phyloP scores from a whole-genome alignment of 1,140 invertebrate genomes.

The Vanessa tameamea region DNA sequence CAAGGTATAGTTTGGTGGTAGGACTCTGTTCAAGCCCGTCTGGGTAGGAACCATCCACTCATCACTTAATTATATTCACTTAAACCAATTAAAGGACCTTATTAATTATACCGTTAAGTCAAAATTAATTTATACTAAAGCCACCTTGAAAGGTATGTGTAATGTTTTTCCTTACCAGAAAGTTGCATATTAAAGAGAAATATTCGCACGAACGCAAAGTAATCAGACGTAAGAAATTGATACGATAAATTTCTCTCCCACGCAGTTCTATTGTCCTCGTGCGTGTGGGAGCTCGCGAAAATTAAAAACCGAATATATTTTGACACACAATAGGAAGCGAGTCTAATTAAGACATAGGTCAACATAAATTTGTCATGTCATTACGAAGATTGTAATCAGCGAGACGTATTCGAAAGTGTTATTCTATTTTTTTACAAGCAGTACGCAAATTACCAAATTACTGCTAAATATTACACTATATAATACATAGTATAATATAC shows the following conservation, averaged over 20 bases:
- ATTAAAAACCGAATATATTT: slow-evolving; percentile 49
- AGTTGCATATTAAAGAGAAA: slow-evolving; percentile 30
- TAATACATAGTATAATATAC: too few species aligned
- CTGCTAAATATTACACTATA: too few species aligned
- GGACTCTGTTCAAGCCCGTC: too few species aligned
- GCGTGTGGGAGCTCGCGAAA: slow-evolving; percentile 38
- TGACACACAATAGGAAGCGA: slow-evolving; percentile 44
- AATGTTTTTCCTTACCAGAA: slow-evolving; percentile 12
- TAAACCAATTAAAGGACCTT: too few species aligned
- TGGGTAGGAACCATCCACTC: too few species aligned
- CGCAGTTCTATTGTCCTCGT: slow-evolving; percentile 39
- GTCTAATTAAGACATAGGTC: slow-evolving; percentile 43
- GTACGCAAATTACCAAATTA: too few species aligned
- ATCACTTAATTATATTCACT: too few species aligned
- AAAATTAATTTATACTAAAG: background rate
- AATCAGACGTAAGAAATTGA: slow-evolving; percentile 45
- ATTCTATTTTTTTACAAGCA: background rate
- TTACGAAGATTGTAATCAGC: slow-evolving; percentile 33
- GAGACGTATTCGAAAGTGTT: slow-evolving; percentile 34
- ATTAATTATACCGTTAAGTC: too few species aligned
- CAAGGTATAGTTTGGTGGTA: too few species aligned
- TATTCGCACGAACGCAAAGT: slow-evolving; percentile 41
- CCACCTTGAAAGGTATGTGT: slow-evolving; percentile 3
- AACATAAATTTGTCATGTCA: slow-evolving; percentile 43
- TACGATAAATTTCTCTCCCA: slow-evolving; percentile 45